Base-by-base conservation (phyloP, 2,888 invertebrate species). In the Hirtodrosophila cameraria region DNA sequence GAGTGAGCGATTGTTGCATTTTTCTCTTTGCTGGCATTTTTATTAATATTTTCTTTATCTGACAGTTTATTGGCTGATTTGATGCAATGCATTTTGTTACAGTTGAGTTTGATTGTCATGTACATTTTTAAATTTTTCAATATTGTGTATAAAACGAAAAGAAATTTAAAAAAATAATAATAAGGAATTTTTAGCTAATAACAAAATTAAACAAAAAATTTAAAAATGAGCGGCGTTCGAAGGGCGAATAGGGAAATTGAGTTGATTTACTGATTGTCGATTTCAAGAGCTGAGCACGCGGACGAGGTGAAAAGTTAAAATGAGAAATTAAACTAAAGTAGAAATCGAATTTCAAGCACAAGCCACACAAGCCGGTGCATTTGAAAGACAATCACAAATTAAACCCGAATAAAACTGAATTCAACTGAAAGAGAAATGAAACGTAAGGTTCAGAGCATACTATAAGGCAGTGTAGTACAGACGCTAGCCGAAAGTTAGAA, bases 401-500 rank as follows among this genome's bases (percentile, higher is more conserved):
- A 65, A 48, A 50, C 36, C 25, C 9, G 25, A 18, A 64, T 12
- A 11, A 28, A 73, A 54, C n/a, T 13, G 13, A 46, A 39, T 16
- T 28, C 2, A 48, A 59, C 16, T 41, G 8, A 55, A 35, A 46
- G 1, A 15, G 2, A 50, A 50, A 11, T 12, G 9, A 59, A 50
- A 49, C 18, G 13, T 27, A 54, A 57, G 36, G 55, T 75, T 80
- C 53, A 72, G 70, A 80, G 84, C 79, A 84, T 65, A 77, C 66
- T 75, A 63, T 50, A 54, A 67, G 81, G 81, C 80, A 70, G 78
- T 80, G 80, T 84, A 50, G 46, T 75, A 73, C 66, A 81, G 81
- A 67, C 55, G 66, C 81, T 83, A 83, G 73, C 73, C 66, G 69
- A 72, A 75, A 74, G 45, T 49, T 61, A 45, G 48, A 73, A 55